Evolutionary conservation across 2,113 vertebrate genomes (phyloP).

Genomic region (Apaloderma vittatum): DNA sequence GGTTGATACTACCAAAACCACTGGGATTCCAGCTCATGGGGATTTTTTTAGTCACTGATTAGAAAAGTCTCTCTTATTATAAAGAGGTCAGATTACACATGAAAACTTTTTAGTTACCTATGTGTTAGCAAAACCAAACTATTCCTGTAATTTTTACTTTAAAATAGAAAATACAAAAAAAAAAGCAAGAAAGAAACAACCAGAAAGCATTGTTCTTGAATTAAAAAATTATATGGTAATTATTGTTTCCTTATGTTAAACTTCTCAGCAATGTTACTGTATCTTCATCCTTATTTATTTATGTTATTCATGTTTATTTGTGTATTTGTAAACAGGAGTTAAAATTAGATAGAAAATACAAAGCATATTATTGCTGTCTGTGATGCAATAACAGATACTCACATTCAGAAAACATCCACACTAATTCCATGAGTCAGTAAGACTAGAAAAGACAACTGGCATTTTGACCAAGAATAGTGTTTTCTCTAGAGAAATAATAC

Average conservation of each 20-base stretch:
- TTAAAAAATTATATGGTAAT: accelerated
- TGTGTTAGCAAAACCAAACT: background rate
- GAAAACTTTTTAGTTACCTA: background rate
- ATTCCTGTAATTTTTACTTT: background rate
- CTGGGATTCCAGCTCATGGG: background rate
- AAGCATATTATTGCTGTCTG: background rate
- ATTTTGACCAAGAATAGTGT: background rate
- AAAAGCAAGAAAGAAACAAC: background rate
- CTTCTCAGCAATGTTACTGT: background rate
- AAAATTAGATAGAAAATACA: background rate
- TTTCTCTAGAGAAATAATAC: background rate
- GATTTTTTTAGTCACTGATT: background rate
- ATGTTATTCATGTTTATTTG: background rate
- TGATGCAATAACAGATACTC: background rate
- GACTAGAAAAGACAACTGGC: background rate
- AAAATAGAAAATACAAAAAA: background rate
- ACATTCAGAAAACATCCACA: background rate
- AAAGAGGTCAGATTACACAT: background rate
- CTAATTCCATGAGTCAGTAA: background rate
- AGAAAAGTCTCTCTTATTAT: background rate
- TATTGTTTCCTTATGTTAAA: background rate
- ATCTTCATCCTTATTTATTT: background rate
- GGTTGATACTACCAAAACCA: background rate
- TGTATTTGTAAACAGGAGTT: background rate
- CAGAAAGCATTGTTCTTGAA: background rate